These are phyloP conservation scores for Ophioninae sp. DNA, from an alignment of 2,888 invertebrate species.

Conservation along the genomic window DNA sequence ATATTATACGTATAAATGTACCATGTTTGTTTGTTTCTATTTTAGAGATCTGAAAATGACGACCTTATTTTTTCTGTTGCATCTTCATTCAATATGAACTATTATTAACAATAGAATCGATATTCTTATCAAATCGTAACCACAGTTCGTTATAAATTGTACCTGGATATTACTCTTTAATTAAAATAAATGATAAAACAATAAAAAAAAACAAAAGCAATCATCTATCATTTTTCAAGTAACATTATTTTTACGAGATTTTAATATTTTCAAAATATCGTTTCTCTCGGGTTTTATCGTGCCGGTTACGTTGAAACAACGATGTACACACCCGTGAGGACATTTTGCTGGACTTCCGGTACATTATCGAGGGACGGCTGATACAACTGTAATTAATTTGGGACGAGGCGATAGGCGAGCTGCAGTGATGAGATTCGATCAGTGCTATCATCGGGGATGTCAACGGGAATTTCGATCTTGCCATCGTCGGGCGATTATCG, in stretches of 20 bases:
- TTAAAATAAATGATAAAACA: neutral
- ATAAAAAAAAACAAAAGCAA: neutral
- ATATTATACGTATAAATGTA: too few relatives aligned
- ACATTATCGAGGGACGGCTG: constrained; percentile 8
- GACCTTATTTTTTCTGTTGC: neutral
- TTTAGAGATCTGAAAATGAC: neutral
- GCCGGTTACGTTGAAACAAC: neutral
- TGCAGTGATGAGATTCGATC: constrained; percentile 28
- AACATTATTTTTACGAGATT: neutral
- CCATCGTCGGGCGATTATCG: constrained; percentile 43
- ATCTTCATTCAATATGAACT: neutral
- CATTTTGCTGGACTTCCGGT: neutral
- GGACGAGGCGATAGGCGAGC: constrained; percentile 16
- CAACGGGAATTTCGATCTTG: constrained; percentile 37
- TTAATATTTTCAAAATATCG: neutral
- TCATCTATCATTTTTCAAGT: neutral
- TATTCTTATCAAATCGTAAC: neutral
- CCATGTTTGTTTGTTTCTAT: too few relatives aligned
- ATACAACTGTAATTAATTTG: constrained; percentile 39
- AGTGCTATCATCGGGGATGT: constrained; percentile 49
- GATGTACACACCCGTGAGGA: neutral
- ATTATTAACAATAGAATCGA: neutral
- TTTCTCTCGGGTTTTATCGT: neutral
- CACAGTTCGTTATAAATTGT: neutral
- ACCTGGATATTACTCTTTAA: neutral